These are phyloP conservation scores for Micrasema minimum DNA, from an alignment of 1,140 invertebrate genomes.

Conservation along the genomic window DNA sequence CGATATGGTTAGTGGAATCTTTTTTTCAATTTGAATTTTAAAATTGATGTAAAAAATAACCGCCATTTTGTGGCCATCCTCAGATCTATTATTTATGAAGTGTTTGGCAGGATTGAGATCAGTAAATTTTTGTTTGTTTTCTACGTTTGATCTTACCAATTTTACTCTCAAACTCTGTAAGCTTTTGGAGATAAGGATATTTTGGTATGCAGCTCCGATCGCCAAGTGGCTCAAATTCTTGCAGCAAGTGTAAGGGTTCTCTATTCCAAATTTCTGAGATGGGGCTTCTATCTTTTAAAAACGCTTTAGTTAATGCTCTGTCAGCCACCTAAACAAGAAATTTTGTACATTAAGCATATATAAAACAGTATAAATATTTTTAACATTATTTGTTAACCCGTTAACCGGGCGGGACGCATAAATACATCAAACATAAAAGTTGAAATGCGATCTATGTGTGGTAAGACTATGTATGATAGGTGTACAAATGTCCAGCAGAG, in stretches of 20 bases:
- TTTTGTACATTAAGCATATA: neutral
- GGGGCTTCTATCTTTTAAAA: slow-evolving; percentile 77
- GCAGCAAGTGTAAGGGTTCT: slow-evolving; percentile 88
- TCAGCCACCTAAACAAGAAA: slow-evolving; percentile 71
- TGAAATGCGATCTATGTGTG: no score
- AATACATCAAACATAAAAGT: slow-evolving; percentile 50
- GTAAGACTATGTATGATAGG: no score
- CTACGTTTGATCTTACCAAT: no score
- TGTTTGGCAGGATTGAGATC: no score
- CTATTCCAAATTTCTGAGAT: slow-evolving; percentile 85
- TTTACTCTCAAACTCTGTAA: slow-evolving; percentile 90
- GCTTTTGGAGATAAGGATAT: slow-evolving; percentile 84
- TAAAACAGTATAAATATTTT: neutral
- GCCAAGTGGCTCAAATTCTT: slow-evolving; percentile 90
- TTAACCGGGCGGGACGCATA: slow-evolving; percentile 44
- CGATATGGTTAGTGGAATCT: neutral
- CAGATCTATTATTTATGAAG: no score
- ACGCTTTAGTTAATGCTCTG: slow-evolving; percentile 82
- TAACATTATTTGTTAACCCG: slow-evolving; percentile 13
- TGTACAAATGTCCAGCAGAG: no score
- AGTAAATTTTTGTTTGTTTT: no score
- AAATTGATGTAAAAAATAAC: no score
- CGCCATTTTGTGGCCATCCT: no score
- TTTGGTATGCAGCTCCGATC: slow-evolving; percentile 93
- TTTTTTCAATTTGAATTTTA: neutral